phyloP scores from a whole-genome alignment of 2,113 vertebrate genomes.

The Periophthalmodon schlosseri region DNA sequence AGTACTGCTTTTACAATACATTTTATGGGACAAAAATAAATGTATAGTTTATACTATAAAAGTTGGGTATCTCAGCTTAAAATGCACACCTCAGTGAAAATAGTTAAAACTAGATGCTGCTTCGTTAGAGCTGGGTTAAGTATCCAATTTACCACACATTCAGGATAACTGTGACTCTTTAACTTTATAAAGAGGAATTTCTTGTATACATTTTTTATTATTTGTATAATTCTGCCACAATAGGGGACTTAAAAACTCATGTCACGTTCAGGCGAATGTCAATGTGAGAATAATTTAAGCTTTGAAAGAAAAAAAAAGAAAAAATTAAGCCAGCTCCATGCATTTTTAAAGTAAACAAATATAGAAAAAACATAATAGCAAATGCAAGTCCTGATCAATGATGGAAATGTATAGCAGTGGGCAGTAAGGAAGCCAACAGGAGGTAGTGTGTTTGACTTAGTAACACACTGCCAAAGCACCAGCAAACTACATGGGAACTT shows the following conservation, averaged over 20 bases:
- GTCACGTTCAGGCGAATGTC: neutral
- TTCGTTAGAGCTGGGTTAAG: neutral
- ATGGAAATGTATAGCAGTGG: conserved; percentile 29
- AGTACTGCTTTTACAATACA: too few species aligned
- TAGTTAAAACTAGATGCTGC: neutral
- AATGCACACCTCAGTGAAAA: too few species aligned
- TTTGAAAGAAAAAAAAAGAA: neutral
- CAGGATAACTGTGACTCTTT: neutral
- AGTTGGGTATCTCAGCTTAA: neutral
- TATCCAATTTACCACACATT: neutral
- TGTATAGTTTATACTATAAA: neutral
- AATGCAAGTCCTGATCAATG: conserved; percentile 37
- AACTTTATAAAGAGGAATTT: neutral
- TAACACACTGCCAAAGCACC: conserved; percentile 48
- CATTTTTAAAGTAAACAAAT: conserved; percentile 23
- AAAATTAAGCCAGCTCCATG: conserved; percentile 19
- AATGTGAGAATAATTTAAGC: neutral
- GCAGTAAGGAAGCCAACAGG: conserved; percentile 37
- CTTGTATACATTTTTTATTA: too few species aligned
- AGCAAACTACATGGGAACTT: conserved; percentile 85
- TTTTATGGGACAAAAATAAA: neutral
- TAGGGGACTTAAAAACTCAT: neutral
- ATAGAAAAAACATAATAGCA: conserved; percentile 35
- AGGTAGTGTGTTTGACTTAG: conserved; percentile 32
- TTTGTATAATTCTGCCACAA: too few species aligned